A percentile compares a stretch with the other conserved stretches of the same genome.
Evolutionary conservation across 1,140 invertebrate genomes (phyloP).

Genomic region (Phortica variegata): DNA sequence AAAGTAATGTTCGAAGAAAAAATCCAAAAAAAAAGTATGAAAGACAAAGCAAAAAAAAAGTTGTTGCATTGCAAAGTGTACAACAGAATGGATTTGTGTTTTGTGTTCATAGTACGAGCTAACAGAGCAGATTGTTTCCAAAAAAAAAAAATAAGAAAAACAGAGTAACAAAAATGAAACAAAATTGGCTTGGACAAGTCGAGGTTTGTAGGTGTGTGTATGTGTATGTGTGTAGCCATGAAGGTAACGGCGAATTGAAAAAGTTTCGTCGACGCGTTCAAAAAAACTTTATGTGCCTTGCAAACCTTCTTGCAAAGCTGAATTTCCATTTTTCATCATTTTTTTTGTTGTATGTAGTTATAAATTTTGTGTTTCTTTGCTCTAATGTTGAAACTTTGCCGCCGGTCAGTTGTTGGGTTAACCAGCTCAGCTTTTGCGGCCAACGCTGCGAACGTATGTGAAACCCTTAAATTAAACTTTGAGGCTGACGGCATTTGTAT

Average conservation of each 20-base stretch:
- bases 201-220: constrained; percentile 5
- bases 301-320: constrained; percentile 11
- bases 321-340: no score
- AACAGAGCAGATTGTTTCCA: no score
- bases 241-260: constrained; percentile 35
- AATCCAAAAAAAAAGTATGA: no score
- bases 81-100: no score
- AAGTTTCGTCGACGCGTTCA: constrained; percentile 39
- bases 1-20: no score
- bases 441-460: constrained; percentile 28
- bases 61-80: no score
- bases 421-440: neutral
- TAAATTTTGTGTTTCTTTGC: no score
- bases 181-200: no score
- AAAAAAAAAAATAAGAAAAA: no score
- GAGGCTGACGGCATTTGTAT: constrained; percentile 13
- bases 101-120: no score
- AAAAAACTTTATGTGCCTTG: constrained; percentile 39
- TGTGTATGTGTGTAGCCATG: constrained; percentile 9
- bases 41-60: constrained; percentile 31
- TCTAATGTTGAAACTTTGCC: constrained; percentile 29
- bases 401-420: constrained; percentile 25
- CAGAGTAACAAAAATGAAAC: no score
- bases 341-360: no score
- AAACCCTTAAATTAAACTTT: constrained; percentile 39